These are phyloP conservation scores for Seira musarum DNA, from an alignment of 2,888 invertebrate species.

Conservation along the genomic window DNA sequence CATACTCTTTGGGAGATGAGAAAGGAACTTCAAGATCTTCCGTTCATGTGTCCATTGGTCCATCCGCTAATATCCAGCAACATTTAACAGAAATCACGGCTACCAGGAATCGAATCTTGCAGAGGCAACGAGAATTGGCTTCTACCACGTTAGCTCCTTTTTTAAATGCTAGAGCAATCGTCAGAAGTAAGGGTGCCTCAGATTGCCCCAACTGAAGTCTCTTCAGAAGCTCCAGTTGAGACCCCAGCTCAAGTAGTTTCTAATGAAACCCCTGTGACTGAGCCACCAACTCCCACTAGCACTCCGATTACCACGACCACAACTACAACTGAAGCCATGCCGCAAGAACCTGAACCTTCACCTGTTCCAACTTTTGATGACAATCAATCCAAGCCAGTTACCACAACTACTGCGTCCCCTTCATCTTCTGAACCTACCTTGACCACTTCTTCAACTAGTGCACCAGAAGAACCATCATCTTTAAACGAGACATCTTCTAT, in stretches of 20 bases:
- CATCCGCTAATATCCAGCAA: slow-evolving; percentile 16
- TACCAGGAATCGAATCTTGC: neutral
- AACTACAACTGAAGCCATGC: slow-evolving; percentile 14
- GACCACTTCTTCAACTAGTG: neutral
- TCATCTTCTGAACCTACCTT: too few species aligned
- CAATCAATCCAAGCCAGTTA: neutral
- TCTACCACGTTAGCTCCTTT: neutral
- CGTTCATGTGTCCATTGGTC: slow-evolving; percentile 48
- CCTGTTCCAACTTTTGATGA: slow-evolving; percentile 1
- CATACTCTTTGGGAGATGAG: slow-evolving; percentile 38
- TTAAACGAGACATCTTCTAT: neutral
- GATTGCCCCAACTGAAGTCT: slow-evolving; percentile 17
- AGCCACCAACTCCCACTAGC: neutral
- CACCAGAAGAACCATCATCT: neutral
- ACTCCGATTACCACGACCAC: neutral
- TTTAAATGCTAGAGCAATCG: neutral
- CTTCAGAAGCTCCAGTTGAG: neutral
- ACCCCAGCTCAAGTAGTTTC: neutral
- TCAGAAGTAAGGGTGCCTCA: neutral
- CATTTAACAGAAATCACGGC: slow-evolving; percentile 41
- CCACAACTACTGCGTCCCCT: too few species aligned
- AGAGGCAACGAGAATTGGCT: neutral
- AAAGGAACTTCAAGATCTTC: slow-evolving; percentile 29
- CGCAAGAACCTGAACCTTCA: neutral
- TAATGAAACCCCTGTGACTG: neutral